These are phyloP conservation scores for Epsilonema sp. DNA, from an alignment of 2,888 invertebrate genomes.

Conservation along the genomic window DNA sequence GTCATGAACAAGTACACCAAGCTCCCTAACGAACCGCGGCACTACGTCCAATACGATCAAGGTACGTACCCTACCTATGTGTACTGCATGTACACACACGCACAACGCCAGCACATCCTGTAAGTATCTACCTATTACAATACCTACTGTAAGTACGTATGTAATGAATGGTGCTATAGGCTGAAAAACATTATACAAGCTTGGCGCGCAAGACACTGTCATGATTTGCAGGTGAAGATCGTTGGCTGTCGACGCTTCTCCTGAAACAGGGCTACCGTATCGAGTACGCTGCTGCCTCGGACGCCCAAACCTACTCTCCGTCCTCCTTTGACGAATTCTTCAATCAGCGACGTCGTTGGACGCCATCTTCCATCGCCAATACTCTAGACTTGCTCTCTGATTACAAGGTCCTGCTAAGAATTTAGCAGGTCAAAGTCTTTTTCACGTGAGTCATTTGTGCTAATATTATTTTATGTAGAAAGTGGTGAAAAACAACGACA, in stretches of 20 bases:
- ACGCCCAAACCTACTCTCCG: constrained; percentile 32
- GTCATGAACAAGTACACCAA: constrained; percentile 69
- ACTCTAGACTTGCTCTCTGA: constrained; percentile 26
- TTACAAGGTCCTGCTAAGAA: constrained; percentile 18
- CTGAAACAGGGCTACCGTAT: constrained; percentile 35
- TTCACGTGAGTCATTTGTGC: background rate
- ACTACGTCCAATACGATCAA: constrained; percentile 78
- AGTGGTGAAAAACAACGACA: constrained; percentile 22
- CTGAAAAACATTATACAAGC: no score
- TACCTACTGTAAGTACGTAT: no score
- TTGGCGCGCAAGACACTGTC: no score
- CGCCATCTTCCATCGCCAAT: constrained; percentile 28
- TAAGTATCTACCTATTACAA: no score
- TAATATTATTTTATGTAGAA: constrained; percentile 10
- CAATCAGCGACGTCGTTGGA: constrained; percentile 28
- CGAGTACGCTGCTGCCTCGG: constrained; percentile 34
- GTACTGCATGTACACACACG: no score
- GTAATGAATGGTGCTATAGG: no score
- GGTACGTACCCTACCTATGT: constrained; percentile 35
- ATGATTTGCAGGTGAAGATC: constrained; percentile 33
- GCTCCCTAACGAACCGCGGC: constrained; percentile 45
- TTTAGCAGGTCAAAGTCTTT: background rate
- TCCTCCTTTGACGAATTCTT: constrained; percentile 30
- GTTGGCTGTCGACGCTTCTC: constrained; percentile 36
- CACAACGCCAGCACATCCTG: no score